Base-by-base conservation (phyloP, 2,888 invertebrate genomes). In the Caenorhabditis sulstoni region DNA sequence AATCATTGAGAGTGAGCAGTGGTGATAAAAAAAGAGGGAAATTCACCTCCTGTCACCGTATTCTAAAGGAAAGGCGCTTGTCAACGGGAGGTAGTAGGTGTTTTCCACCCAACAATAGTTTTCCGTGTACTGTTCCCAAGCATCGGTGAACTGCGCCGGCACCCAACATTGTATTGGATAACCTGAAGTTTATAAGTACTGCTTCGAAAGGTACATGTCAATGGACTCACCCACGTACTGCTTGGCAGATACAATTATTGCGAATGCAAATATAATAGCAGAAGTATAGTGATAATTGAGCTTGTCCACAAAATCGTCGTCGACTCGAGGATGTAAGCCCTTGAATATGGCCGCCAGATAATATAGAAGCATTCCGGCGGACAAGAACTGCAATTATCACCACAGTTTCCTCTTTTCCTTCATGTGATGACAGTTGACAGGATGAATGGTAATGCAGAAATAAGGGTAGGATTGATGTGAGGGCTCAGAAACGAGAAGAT, bases 101-200 rank as follows among this genome's bases (percentile, higher is more conserved):
- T 91, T 92, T 78, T 91, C 91, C 55, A 92, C 92, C 92, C 92
- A 92, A 86, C 92, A 92, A 62, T 92, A 91, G 86, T 91, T 91
- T 87, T 92, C 92, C 68, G 92, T 92, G 88, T 92, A 92, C 84
- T 92, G 92, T 84, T 92, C 92, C 90, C 90, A 90, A 47, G 90
- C 90, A 81, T 92, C 91, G 61, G 91, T 91, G 87, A 92, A 92
- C 85, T 92, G 91, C 1, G 92, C 92, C 5, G 92, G 92, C 80
- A 91, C 91, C 92, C 92, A 92, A 76, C 90, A 90, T 75, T 90
- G 90, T 75, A 90, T 90, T 7, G 90, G 90, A 81, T 90, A 90
- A 49, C 90, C 89, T 86, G 81, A 67, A 41, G 20, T n/a, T 1
- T 18, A 16, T 20, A 9, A 7, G n/a, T 65, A 57, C 22, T 29